Base-by-base conservation (phyloP, 2,888 invertebrate species). In the Clistopyga incitator region DNA sequence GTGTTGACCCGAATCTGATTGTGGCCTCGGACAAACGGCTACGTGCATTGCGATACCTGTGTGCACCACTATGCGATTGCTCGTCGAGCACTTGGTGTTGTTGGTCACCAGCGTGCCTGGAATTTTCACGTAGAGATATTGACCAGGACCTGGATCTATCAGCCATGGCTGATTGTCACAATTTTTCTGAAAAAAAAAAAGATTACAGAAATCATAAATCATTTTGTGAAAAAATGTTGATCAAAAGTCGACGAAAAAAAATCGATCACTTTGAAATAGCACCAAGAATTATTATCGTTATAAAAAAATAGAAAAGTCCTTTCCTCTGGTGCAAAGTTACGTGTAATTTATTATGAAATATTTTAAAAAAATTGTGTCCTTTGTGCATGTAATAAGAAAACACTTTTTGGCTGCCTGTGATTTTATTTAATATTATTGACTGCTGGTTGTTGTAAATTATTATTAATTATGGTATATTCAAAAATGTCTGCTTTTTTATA, bases 161-260 rank as follows among this genome's bases (percentile, higher is more conserved):
- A 97, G 94, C 95, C 97, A 96, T 0, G 97, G 97, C 82, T 96
- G 95, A 71, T 95, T 95, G 88, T 97, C 96, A 88, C 98, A 98
- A 85, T 96, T 96, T 89, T 96, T 95, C 97, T 97, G 94, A 52
- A 94, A 61, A 42, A 34, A 47, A 38, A 78, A 15, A 20, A 20
- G 1, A 72, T 2, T 45, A 34, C 4, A n/a, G n/a, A n/a, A 61
- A 78, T 29, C 29, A 20, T n/a, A 52, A 2, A 29, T 52, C 10
- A 3, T 18, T 56, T 42, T 42, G 59, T 64, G 15, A n/a, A 61
- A 13, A 68, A 34, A 34, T 6, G 23, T 29, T 29, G n/a, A 13
- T 42, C 1, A n/a, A n/a, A n/a, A n/a, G n/a, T n/a, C n/a, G n/a
- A n/a, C n/a, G n/a, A n/a, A n/a, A n/a, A n/a, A n/a, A n/a, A n/a